A percentile compares a stretch with the other conserved stretches of the same genome.
Conservation (phyloP, 2,113 vertebrate species). For the Otolemur garnettii region DNA sequence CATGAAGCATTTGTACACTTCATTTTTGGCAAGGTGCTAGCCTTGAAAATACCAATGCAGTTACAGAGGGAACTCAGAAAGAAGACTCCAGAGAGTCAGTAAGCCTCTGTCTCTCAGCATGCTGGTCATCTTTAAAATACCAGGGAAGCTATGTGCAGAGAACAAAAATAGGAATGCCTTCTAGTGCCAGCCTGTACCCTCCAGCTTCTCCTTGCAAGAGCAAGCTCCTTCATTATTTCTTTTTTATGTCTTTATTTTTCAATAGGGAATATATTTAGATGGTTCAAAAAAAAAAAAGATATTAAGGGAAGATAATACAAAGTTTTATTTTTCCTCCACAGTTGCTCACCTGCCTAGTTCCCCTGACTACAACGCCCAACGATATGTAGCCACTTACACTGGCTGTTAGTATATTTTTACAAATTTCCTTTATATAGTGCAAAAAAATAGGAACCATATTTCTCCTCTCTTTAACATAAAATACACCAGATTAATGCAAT, state of each 20-base stretch:
- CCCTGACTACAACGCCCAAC: fast-evolving
- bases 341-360: neutral
- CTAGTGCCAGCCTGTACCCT: neutral
- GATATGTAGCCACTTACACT: neutral
- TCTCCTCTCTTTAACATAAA: neutral
- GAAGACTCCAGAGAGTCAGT: conserved; percentile 48
- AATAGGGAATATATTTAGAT: neutral
- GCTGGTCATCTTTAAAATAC: conserved; percentile 72
- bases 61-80: conserved; percentile 56
- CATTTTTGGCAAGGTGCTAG: conserved; percentile 52
- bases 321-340: neutral
- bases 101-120: conserved; percentile 44
- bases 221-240: conserved; percentile 3
- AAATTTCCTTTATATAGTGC: neutral
- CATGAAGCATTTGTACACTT: neutral
- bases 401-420: neutral
- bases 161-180: conserved; percentile 60
- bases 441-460: neutral
- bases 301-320: neutral
- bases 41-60: conserved; percentile 61
- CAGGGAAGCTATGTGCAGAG: conserved; percentile 12
- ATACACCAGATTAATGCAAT: neutral
- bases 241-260: conserved; percentile 34
- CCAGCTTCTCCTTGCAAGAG: neutral
- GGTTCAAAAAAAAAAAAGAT: neutral